phyloP scores from a whole-genome alignment of 2,888 invertebrate genomes.

The Platycheirus albimanus region DNA sequence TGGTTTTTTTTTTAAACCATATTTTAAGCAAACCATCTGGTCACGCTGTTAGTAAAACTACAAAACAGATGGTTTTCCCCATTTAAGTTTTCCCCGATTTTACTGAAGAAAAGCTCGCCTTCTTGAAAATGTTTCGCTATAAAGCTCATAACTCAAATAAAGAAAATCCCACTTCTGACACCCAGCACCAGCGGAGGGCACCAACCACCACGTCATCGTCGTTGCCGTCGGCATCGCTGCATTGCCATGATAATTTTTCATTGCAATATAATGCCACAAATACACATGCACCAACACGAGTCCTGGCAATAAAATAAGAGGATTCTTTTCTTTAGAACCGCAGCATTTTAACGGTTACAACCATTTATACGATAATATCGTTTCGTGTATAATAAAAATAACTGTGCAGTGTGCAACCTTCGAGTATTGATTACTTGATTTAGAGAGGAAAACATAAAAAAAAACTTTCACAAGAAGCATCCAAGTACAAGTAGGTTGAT shows the following conservation, averaged over 20 bases:
- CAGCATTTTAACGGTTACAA: conserved; percentile 33
- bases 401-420: conserved; percentile 30
- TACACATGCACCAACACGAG: conserved; percentile 2
- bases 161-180: conserved; percentile 40
- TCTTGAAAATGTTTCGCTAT: conserved; percentile 6
- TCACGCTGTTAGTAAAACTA: conserved; percentile 51
- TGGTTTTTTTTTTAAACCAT: background rate
- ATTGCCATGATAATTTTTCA: conserved; percentile 17
- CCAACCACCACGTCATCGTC: background rate
- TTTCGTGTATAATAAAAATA: conserved; percentile 53
- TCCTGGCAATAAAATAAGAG: conserved; percentile 26
- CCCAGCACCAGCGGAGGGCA: background rate
- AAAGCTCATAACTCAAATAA: conserved; percentile 58
- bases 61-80: conserved; percentile 51
- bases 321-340: conserved; percentile 9
- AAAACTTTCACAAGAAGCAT: conserved; percentile 1
- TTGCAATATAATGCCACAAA: conserved; percentile 11
- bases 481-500: conserved; percentile 22
- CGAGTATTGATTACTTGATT: conserved; percentile 43
- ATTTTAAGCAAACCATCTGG: conserved; percentile 36
- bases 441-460: background rate
- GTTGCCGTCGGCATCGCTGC: background rate
- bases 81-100: conserved; percentile 25
- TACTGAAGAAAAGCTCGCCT: conserved; percentile 6
- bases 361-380: conserved; percentile 53